Base-by-base conservation (phyloP, 2,113 vertebrate genomes). In the Paraplagusia blochii region DNA sequence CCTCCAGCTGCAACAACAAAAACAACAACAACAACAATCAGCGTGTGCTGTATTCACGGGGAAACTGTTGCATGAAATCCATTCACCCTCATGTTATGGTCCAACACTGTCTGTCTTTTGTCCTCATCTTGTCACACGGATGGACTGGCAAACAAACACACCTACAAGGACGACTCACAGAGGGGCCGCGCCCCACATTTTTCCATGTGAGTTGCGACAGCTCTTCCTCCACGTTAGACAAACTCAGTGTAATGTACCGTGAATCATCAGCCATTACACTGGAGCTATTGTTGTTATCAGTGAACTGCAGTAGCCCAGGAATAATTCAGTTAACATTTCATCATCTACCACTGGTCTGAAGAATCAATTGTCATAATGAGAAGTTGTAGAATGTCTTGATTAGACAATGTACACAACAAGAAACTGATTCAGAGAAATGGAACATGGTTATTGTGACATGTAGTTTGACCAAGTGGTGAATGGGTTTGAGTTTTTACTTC, bases 1-100 rank as follows among this genome's bases (percentile, higher is more conserved):
- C 88, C 92, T 68, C 92, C 92, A 83, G 91, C 80, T 87, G 76
- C 2, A 65, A 69, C 50, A 58, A 48, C 44, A 40, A 46, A 1
- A 58, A 46, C 16, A 18, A 36, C 8, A 8, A 36, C 40, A 33
- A 8, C 14, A n/a, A 14, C 14, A 22, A 34, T 8, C 13, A 12
- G 4, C 17, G 6, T 15, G 17, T 17, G 17, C 15, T 45, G 9
- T 45, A 15, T 40, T 40, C 12, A 40, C 11, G 1, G 38, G 22
- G 22, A 29, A 29, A 29, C 22, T 29, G 22, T 29, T 29, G 22
- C 22, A 29, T 29, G 22, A 29, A n/a, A 29, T 29, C 22, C 2
- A 29, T 29, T 29, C 22, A 29, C 22, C 22, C 22, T 29, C 22
- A 2, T 29, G 22, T 29, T 29, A 29, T 29, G 22, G 22, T 29